Conservation (phyloP, 2,113 vertebrate species). For the Microcebus murinus region DNA sequence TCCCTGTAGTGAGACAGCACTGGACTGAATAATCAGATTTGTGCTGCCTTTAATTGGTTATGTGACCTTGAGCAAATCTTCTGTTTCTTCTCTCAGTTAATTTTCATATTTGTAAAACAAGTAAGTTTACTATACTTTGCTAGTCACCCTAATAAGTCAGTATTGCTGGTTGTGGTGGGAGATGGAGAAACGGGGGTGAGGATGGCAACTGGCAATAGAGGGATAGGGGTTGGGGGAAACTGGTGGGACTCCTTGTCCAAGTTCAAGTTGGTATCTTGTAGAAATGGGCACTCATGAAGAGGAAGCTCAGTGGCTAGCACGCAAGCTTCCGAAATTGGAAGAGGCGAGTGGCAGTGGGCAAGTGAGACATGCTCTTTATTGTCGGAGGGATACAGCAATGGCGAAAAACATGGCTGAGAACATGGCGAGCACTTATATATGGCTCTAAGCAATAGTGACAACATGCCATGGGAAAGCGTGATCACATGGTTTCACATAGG, state of each 20-base stretch:
- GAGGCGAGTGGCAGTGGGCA: too few species aligned
- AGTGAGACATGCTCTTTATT: too few species aligned
- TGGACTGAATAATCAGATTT: neutral
- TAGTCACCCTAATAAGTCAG: neutral
- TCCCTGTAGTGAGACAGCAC: neutral
- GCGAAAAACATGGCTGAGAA: too few species aligned
- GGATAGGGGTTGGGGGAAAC: too few species aligned
- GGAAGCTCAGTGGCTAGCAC: too few species aligned
- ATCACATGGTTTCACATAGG: too few species aligned
- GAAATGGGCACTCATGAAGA: neutral
- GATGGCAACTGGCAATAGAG: neutral
- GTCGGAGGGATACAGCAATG: too few species aligned
- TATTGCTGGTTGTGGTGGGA: neutral
- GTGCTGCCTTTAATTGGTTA: neutral
- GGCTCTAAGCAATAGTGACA: too few species aligned
- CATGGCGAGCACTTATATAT: too few species aligned
- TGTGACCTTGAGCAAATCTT: neutral
- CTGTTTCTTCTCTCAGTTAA: slow-evolving; percentile 18
- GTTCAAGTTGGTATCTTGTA: neutral
- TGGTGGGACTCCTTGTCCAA: neutral
- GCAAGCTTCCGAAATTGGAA: too few species aligned
- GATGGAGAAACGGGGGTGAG: neutral
- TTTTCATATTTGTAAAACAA: slow-evolving; percentile 29
- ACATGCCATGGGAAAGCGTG: too few species aligned
- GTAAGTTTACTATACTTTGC: neutral